Evolutionary conservation across 2,797 vertebrate genomes (phyloP).

Genomic region (Heterohyrax brucei): DNA sequence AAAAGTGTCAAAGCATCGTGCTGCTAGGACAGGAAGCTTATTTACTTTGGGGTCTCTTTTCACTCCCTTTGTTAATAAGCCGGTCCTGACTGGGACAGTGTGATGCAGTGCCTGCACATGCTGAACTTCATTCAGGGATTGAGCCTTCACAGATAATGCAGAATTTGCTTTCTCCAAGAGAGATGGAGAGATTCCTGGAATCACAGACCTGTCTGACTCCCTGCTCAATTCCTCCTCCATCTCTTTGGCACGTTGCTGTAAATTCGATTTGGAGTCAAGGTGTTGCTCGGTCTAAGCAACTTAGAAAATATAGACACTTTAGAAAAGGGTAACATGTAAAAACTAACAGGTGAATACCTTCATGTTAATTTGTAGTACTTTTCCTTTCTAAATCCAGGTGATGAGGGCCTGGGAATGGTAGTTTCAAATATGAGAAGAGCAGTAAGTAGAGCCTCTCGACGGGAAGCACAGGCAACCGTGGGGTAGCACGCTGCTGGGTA

Average conservation of each 20-base stretch:
- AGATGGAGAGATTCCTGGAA: not conserved
- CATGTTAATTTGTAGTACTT: constrained; percentile 4
- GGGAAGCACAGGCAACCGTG: not conserved
- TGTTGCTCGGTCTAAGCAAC: not conserved
- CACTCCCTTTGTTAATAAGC: not conserved
- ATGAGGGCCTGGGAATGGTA: not conserved
- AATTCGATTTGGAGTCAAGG: constrained; percentile 5
- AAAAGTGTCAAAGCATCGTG: not conserved
- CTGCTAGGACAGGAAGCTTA: not conserved
- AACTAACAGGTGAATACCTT: not conserved
- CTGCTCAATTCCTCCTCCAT: not conserved
- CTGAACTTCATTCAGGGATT: not conserved
- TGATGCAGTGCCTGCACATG: not conserved
- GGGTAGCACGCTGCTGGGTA: not conserved
- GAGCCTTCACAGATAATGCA: not conserved
- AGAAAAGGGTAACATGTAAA: not conserved
- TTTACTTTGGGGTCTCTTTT: constrained; percentile 28
- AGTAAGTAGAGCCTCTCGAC: not conserved
- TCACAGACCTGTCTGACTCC: not conserved
- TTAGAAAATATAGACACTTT: constrained; percentile 55
- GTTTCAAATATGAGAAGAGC: not conserved
- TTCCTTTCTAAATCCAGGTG: not conserved
- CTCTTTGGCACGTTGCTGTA: not conserved
- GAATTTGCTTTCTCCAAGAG: not conserved
- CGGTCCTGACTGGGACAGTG: not conserved